Conservation (phyloP, 2,888 invertebrate species). For the Tipula lateralis region DNA sequence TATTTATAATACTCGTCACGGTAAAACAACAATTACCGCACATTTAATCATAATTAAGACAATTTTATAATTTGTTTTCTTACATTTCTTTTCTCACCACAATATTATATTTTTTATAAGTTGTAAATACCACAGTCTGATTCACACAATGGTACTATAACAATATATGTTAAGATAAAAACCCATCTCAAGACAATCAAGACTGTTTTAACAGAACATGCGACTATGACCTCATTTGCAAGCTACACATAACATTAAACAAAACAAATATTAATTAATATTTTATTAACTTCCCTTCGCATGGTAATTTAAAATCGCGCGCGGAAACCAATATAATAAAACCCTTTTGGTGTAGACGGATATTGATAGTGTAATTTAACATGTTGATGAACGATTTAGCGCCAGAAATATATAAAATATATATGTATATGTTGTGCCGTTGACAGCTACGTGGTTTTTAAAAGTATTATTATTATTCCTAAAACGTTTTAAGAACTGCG, state of each 20-base stretch:
- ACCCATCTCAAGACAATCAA: not conserved
- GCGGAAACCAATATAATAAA: not conserved
- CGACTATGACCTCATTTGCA: not conserved
- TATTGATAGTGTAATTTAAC: not conserved
- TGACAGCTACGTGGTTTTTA: not conserved
- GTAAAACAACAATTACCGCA: conserved; percentile 14
- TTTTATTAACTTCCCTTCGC: not conserved
- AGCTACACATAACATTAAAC: not conserved
- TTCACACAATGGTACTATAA: conserved; percentile 3
- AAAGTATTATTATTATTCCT: not conserved
- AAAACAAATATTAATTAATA: not conserved
- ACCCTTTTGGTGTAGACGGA: not conserved
- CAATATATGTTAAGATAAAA: not conserved
- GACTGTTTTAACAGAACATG: not conserved
- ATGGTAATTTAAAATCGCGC: not conserved
- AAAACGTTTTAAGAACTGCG: conserved; percentile 2
- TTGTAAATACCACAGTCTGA: not conserved
- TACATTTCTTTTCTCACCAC: not conserved
- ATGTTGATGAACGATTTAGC: not conserved
- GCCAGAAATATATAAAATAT: not conserved
- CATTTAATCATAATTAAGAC: not conserved
- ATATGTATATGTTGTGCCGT: not conserved
- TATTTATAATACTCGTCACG: conserved; percentile 4
- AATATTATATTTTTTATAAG: not conserved
- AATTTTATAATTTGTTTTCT: not conserved